Evolutionary conservation across 1,140 invertebrate genomes (phyloP).

Genomic region (Caenorhabditis tropicalis): DNA sequence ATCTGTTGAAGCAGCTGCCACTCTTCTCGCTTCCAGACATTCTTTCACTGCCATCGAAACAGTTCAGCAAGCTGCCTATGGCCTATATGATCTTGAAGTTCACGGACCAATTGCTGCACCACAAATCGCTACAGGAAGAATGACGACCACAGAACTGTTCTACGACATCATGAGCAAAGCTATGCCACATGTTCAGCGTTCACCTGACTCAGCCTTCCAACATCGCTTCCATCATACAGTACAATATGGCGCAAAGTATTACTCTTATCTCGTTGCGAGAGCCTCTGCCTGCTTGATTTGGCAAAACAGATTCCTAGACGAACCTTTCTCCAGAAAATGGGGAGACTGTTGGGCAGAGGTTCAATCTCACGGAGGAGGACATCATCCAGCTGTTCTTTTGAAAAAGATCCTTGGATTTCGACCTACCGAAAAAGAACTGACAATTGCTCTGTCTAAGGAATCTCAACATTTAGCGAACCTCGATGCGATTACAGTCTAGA

Average conservation of each 20-base stretch:
- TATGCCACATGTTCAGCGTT: constrained; percentile 59
- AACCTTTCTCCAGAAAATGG: constrained; percentile 79
- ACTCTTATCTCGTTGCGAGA: constrained; percentile 92
- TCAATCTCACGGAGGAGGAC: constrained; percentile 69
- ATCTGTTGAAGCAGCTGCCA: constrained; percentile 58
- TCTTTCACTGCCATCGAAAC: constrained; percentile 61
- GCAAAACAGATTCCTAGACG: constrained; percentile 83
- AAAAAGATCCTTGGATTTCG: constrained; percentile 56
- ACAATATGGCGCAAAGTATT: constrained; percentile 97
- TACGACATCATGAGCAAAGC: constrained; percentile 80
- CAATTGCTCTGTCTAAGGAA: constrained; percentile 45
- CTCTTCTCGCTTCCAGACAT: constrained; percentile 58
- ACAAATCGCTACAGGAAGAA: constrained; percentile 54
- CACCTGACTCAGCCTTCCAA: constrained; percentile 82
- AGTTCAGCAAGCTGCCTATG: constrained; percentile 65
- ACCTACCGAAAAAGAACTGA: constrained; percentile 52
- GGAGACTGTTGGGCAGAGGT: constrained; percentile 66
- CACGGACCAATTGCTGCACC: constrained; percentile 63
- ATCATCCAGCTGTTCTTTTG: constrained; percentile 62
- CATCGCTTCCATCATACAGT: constrained; percentile 91
- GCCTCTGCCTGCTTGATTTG: constrained; percentile 92
- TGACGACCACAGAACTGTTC: constrained; percentile 80
- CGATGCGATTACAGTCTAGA: constrained; percentile 42
- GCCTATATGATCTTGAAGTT: constrained; percentile 68
- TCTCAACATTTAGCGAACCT: constrained; percentile 43